These are phyloP conservation scores for Antheraea mylitta DNA, from an alignment of 1,140 invertebrate species.

Conservation along the genomic window DNA sequence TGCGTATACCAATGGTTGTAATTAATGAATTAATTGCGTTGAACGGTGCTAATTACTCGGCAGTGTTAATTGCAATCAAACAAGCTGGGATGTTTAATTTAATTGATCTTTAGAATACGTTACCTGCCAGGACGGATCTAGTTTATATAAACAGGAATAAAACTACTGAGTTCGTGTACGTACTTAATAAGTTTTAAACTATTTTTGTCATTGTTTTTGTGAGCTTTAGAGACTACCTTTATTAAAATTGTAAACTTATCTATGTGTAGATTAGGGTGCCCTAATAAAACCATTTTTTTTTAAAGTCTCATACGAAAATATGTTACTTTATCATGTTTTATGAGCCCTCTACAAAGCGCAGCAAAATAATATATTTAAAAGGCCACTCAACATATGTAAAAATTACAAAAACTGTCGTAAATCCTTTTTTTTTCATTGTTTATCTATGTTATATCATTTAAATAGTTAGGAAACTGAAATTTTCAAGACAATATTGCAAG, in stretches of 20 bases:
- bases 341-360: too few species aligned
- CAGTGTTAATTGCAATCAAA: constrained; percentile 20
- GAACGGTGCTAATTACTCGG: constrained; percentile 27
- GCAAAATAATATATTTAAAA: too few species aligned
- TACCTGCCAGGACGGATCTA: neutral
- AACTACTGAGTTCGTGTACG: neutral
- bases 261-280: too few species aligned
- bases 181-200: neutral
- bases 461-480: too few species aligned
- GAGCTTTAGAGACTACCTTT: neutral
- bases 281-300: too few species aligned
- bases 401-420: too few species aligned
- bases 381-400: too few species aligned
- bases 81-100: constrained; percentile 21
- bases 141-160: neutral
- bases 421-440: too few species aligned
- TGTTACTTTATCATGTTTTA: too few species aligned
- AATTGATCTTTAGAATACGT: constrained; percentile 13
- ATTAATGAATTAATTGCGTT: constrained; percentile 38
- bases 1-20: constrained; percentile 10
- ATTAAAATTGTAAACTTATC: neutral
- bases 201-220: neutral
- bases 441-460: too few species aligned
- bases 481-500: too few species aligned
- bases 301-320: too few species aligned